phyloP scores from a whole-genome alignment of 2,888 invertebrate species.

The Brenthis daphne region DNA sequence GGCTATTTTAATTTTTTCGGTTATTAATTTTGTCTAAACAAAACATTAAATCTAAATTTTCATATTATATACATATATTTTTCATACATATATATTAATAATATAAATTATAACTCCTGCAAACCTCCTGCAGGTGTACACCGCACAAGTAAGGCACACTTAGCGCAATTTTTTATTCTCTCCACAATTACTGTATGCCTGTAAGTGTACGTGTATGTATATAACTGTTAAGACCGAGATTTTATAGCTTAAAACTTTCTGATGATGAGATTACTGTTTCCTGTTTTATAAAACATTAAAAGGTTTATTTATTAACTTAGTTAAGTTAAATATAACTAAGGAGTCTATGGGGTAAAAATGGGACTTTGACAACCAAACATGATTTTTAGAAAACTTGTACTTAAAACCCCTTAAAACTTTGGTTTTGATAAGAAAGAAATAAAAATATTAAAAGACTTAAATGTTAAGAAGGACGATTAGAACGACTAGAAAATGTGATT shows the following conservation, averaged over 20 bases:
- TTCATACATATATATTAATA: not conserved
- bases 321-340: not conserved
- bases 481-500: no score
- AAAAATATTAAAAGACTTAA: no score
- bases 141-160: constrained; percentile 79
- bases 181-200: constrained; percentile 67
- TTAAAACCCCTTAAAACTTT: no score
- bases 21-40: no score
- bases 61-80: not conserved
- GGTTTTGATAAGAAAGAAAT: no score
- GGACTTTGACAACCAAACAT: no score
- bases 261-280: constrained; percentile 41
- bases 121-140: constrained; percentile 50
- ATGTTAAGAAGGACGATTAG: no score
- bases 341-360: not conserved
- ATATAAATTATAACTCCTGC: not conserved
- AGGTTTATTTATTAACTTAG: constrained; percentile 9
- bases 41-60: not conserved
- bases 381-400: no score
- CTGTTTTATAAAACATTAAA: constrained; percentile 25
- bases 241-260: constrained; percentile 44
- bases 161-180: constrained; percentile 77
- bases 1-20: no score
- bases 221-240: constrained; percentile 50
- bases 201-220: constrained; percentile 32